Conservation (phyloP, 1,140 invertebrate genomes). For the Drosophila baimaii region DNA sequence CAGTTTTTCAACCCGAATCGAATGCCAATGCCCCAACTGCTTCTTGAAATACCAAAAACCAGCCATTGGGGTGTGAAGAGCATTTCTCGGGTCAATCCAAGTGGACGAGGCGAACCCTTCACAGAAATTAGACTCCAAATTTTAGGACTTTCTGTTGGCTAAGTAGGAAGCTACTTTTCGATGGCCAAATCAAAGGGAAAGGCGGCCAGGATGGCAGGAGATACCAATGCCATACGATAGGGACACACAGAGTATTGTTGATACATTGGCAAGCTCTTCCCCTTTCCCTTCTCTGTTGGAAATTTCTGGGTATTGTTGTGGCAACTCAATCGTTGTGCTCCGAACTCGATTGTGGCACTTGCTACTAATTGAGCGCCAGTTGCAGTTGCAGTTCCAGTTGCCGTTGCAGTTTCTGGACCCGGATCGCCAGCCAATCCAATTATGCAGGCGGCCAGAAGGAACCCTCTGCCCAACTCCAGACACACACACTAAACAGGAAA, state of each 20-base stretch:
- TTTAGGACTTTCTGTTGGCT: conserved; percentile 41
- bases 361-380: conserved; percentile 49
- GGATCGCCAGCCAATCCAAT: conserved; percentile 58
- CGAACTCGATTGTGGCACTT: conserved; percentile 45
- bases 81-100: conserved; percentile 5
- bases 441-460: conserved; percentile 63
- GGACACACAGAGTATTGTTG: conserved; percentile 47
- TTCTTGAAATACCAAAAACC: neutral
- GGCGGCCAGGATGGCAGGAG: neutral
- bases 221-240: neutral
- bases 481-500: conserved; percentile 28
- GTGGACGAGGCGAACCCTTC: conserved; percentile 38
- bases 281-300: neutral
- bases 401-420: conserved; percentile 32
- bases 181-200: conserved; percentile 1
- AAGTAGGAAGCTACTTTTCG: conserved; percentile 20
- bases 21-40: too few species aligned
- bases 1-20: neutral
- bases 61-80: conserved; percentile 32
- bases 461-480: neutral
- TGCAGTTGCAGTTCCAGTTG: conserved; percentile 22
- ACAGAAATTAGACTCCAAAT: conserved; percentile 55
- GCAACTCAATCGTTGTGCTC: conserved; percentile 53
- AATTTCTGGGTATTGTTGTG: conserved; percentile 36
- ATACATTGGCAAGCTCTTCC: conserved; percentile 38